A percentile compares a stretch with the other conserved stretches of the same genome.
Conservation (phyloP, 2,888 invertebrate genomes). For the Marronus borbonicus region DNA sequence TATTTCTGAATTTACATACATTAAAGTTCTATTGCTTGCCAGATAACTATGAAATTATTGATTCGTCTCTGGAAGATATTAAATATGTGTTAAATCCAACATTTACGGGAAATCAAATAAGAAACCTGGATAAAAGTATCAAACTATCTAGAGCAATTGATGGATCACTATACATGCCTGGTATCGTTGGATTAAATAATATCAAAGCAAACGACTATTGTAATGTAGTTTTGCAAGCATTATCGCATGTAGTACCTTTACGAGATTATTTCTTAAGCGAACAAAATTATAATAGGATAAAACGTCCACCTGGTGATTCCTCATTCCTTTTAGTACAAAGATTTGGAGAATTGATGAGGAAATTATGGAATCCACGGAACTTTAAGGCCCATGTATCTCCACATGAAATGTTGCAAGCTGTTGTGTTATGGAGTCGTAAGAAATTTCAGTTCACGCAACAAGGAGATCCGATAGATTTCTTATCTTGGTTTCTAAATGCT, state of each 20-base stretch:
- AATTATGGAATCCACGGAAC: constrained; percentile 98
- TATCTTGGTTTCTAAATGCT: constrained; percentile 98
- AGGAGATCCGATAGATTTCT: constrained; percentile 97
- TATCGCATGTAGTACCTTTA: constrained; percentile 93
- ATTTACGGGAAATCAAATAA: constrained; percentile 88
- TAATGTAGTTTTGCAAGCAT: constrained; percentile 96
- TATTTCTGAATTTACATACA: constrained; percentile 96
- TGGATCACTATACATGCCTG: constrained; percentile 96
- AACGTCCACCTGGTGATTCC: constrained; percentile 96
- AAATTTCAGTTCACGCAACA: constrained; percentile 98
- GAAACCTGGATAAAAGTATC: constrained; percentile 83
- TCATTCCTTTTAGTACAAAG: constrained; percentile 91
- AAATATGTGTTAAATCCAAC: constrained; percentile 99
- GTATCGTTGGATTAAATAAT: constrained; percentile 98
- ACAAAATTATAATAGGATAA: constrained; percentile 90
- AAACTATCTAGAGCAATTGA: constrained; percentile 96
- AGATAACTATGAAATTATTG: constrained; percentile 99
- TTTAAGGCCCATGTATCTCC: constrained; percentile 99
- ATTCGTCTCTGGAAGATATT: constrained; percentile 97
- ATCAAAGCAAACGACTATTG: constrained; percentile 99
- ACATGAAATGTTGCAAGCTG: constrained; percentile 99
- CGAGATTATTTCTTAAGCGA: constrained; percentile 96
- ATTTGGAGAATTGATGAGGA: constrained; percentile 96
- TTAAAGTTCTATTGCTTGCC: constrained; percentile 98
- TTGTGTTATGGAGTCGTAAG: constrained; percentile 97